Percentiles rank a stretch among this genome's conserved stretches.
Conservation (phyloP, 2,888 invertebrate species). For the Trissolcus japonicus region DNA sequence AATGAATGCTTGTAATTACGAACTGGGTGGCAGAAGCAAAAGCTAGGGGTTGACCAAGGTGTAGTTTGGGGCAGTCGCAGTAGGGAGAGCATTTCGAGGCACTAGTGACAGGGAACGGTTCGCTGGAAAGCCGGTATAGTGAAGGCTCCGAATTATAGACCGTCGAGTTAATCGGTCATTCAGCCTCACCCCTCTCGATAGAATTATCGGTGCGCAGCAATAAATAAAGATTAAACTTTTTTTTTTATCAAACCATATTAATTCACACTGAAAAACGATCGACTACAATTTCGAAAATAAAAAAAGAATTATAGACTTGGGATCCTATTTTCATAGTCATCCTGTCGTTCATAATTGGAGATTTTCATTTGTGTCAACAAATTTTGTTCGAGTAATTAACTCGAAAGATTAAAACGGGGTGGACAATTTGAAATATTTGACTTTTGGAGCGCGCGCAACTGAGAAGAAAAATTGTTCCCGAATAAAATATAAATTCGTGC, state of each 20-base stretch:
- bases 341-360: too few relatives aligned
- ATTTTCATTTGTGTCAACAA: neutral
- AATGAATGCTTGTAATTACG: constrained; percentile 76
- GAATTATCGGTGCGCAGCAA: constrained; percentile 12
- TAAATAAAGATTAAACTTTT: constrained; percentile 41
- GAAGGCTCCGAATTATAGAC: constrained; percentile 70
- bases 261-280: neutral
- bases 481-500: constrained; percentile 32
- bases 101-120: constrained; percentile 62
- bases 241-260: neutral
- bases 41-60: constrained; percentile 58
- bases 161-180: constrained; percentile 63
- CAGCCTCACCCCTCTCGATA: constrained; percentile 38
- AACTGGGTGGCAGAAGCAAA: constrained; percentile 62
- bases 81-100: constrained; percentile 59
- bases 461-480: constrained; percentile 20
- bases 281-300: neutral
- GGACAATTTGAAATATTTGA: too few relatives aligned
- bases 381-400: constrained; percentile 1
- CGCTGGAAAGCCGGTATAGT: constrained; percentile 60
- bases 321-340: neutral
- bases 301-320: neutral
- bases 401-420: too few relatives aligned
- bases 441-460: neutral
- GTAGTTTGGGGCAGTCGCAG: constrained; percentile 58